Conservation (phyloP, 1,140 invertebrate genomes). For the Eumaeus atala region DNA sequence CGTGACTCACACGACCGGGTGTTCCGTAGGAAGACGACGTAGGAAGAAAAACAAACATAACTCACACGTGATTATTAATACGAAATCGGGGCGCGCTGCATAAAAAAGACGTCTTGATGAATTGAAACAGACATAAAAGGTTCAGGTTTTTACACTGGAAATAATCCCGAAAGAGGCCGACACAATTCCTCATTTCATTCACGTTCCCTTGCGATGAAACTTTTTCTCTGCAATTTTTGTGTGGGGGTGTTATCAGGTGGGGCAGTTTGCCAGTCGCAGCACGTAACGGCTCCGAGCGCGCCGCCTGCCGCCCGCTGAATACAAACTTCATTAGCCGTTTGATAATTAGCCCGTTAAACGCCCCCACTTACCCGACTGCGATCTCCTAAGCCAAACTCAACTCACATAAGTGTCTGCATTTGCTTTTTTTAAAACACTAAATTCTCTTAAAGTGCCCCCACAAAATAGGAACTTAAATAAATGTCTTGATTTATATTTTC, state of each 20-base stretch:
- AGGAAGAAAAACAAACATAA: too few species aligned
- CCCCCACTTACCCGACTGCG: slow-evolving; percentile 58
- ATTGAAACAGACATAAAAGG: slow-evolving; percentile 67
- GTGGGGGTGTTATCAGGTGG: slow-evolving; percentile 71
- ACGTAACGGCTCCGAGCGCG: slow-evolving; percentile 58
- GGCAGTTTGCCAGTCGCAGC: slow-evolving; percentile 63
- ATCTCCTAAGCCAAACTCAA: slow-evolving; percentile 49
- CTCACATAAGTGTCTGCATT: slow-evolving; percentile 21
- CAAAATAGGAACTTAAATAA: neutral
- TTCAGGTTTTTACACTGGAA: slow-evolving; percentile 61
- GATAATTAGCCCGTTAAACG: slow-evolving; percentile 75
- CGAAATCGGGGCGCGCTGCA: slow-evolving; percentile 28
- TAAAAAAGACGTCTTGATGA: slow-evolving; percentile 52
- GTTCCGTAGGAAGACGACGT: neutral
- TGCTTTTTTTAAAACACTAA: neutral
- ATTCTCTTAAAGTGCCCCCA: neutral
- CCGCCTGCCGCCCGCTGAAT: slow-evolving; percentile 60
- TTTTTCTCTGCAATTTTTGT: slow-evolving; percentile 74
- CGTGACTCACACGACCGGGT: neutral
- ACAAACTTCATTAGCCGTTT: slow-evolving; percentile 75
- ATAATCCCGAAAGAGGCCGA: slow-evolving; percentile 71
- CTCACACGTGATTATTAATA: slow-evolving; percentile 18
- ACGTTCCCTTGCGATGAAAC: slow-evolving; percentile 73
- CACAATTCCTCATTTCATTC: slow-evolving; percentile 74
- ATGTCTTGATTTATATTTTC: slow-evolving; percentile 3